Conservation (phyloP, 1,140 invertebrate genomes). For the Polypedilum pembai region DNA sequence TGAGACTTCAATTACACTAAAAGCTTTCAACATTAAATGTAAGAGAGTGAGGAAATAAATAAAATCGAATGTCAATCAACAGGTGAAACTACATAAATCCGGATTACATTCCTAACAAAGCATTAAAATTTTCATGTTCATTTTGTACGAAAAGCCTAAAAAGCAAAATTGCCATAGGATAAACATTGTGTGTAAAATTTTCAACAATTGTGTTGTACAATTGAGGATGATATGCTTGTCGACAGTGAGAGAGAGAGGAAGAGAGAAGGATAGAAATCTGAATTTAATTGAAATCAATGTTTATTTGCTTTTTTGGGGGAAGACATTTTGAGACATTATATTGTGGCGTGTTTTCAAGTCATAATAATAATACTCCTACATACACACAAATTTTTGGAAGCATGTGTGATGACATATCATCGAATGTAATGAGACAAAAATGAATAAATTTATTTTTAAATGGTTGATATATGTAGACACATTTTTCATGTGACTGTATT, state of each 20-base stretch:
- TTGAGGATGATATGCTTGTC: background rate
- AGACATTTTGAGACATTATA: background rate
- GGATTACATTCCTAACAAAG: conserved; percentile 4
- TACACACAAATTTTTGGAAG: background rate
- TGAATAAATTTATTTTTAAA: background rate
- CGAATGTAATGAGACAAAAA: background rate
- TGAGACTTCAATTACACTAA: too few species aligned
- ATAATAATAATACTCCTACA: background rate
- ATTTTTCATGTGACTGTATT: background rate
- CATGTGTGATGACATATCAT: background rate
- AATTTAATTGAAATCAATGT: conserved; percentile 8
- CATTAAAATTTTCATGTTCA: background rate
- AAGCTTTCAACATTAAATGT: too few species aligned
- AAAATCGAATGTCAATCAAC: conserved; percentile 1
- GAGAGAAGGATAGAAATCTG: background rate
- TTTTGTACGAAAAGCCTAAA: background rate
- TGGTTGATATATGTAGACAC: background rate
- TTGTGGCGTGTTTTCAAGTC: background rate
- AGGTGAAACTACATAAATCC: background rate
- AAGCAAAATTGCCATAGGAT: background rate
- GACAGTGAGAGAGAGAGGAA: background rate
- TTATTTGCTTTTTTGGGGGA: background rate
- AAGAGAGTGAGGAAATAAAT: background rate
- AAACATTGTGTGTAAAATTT: background rate
- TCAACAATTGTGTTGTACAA: too few species aligned